Evolutionary conservation across 2,888 invertebrate species (phyloP), one percentile per base, ranked within the genome.

Genomic region (Ophion ventricosus): DNA sequence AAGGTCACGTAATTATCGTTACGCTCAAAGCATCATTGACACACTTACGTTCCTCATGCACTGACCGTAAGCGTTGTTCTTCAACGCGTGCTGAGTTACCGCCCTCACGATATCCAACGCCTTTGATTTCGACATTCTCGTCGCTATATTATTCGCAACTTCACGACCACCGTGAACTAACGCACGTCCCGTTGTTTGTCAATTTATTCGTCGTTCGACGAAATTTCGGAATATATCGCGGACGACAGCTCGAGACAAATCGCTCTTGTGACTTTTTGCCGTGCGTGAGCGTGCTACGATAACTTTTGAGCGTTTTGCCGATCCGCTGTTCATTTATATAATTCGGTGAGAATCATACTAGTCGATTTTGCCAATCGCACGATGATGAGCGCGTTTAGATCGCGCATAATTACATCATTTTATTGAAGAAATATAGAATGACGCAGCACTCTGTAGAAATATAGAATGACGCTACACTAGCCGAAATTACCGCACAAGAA

Each of bases 31-130:
- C 3, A n/a, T 5, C 4, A 57, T 35, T 8, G 35, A 8, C 14
- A 26, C 49, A 88, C 90, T 90, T 87, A 95, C 95, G 88, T 94
- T 94, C 86, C 94, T 93, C 85, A 95, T 88, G 54, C 93, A 93
- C 49, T 90, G 92, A 61, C 94, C 94, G 84, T 94, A 94, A 10
- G 93, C 93, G 2, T 93, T 93, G 0, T 92, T 85, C 56, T 92
- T 92, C 0, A 89, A 64, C 0, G 93, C 82, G 80, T 75, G 90
- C 8, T 94, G 92, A 1, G 93, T 87, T 8, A 94, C n/a, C 54
- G 88, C 80, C 89, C 93, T 94, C 0, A 94, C 78, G 25, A 94
- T 88, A 70, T 94, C 93, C 1, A 93, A 78, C 26, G 92, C 92
- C 5, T 84, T 87, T 40, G 87, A 80, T 87, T 89, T 90, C 0